A percentile compares a stretch with the other conserved stretches of the same genome.
Conservation (phyloP, 2,797 vertebrate species). For the Syncerus caffer region DNA sequence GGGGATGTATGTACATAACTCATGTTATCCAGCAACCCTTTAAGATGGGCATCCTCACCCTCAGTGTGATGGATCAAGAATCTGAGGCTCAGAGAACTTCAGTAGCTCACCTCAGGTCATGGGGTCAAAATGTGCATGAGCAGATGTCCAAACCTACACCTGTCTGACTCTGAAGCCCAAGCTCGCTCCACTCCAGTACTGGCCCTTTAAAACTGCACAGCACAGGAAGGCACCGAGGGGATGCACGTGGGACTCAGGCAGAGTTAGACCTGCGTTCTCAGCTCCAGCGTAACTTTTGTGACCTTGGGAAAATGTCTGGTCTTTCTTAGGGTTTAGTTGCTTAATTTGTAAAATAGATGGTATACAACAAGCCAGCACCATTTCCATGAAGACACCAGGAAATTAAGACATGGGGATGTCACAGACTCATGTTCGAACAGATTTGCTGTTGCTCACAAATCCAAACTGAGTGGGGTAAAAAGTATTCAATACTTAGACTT, state of each 20-base stretch:
- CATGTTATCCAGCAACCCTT: neutral
- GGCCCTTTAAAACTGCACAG: constrained; percentile 11
- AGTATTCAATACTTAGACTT: neutral
- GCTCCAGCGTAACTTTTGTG: neutral
- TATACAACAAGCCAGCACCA: neutral
- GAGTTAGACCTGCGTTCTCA: neutral
- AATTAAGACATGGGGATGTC: neutral
- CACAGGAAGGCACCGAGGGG: neutral
- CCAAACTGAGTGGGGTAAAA: neutral
- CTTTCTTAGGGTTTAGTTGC: neutral
- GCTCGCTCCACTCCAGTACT: neutral
- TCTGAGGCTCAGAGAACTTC: neutral
- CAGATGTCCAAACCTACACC: neutral
- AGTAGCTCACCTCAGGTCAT: neutral
- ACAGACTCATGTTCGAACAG: neutral
- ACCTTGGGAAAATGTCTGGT: neutral
- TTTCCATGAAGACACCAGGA: neutral
- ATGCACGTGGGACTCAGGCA: neutral
- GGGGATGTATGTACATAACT: neutral
- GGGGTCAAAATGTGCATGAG: neutral
- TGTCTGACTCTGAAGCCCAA: neutral
- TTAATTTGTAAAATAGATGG: neutral
- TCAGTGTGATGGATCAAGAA: neutral
- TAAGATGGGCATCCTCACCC: neutral
- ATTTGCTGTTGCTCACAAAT: neutral